These are phyloP conservation scores for Panzeria rudis DNA, from an alignment of 2,888 invertebrate species.

Conservation along the genomic window DNA sequence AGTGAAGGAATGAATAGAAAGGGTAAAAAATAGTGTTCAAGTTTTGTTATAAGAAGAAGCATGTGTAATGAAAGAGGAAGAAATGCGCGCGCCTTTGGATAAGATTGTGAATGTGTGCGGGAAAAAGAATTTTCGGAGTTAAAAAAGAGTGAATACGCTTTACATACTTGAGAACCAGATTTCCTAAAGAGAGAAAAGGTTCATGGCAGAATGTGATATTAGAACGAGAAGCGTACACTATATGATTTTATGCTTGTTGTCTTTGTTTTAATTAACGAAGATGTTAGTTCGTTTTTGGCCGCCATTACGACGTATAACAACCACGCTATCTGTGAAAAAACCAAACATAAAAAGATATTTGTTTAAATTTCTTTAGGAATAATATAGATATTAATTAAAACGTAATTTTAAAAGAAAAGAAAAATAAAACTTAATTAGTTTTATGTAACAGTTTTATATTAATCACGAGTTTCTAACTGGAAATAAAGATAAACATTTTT, in stretches of 20 bases:
- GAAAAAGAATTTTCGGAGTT: constrained; percentile 67
- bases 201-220: constrained; percentile 33
- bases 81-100: constrained; percentile 65
- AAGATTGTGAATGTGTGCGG: constrained; percentile 37
- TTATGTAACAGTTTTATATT: not conserved
- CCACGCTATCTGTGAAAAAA: constrained; percentile 80
- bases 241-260: constrained; percentile 27
- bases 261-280: constrained; percentile 67
- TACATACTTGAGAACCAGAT: not conserved
- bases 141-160: constrained; percentile 44
- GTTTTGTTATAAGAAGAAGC: constrained; percentile 49
- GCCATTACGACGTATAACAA: constrained; percentile 91
- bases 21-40: constrained; percentile 54
- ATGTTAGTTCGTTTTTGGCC: constrained; percentile 82
- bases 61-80: constrained; percentile 36
- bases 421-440: constrained; percentile 11
- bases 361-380: constrained; percentile 50
- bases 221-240: constrained; percentile 59
- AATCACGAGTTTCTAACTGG: not conserved
- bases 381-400: constrained; percentile 41
- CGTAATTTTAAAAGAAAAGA: not conserved
- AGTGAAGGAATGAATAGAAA: constrained; percentile 24
- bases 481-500: constrained; percentile 39
- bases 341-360: constrained; percentile 75
- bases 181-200: not conserved